Evolutionary conservation across 2,113 vertebrate genomes (phyloP).

Genomic region (Platycercus adscitus): DNA sequence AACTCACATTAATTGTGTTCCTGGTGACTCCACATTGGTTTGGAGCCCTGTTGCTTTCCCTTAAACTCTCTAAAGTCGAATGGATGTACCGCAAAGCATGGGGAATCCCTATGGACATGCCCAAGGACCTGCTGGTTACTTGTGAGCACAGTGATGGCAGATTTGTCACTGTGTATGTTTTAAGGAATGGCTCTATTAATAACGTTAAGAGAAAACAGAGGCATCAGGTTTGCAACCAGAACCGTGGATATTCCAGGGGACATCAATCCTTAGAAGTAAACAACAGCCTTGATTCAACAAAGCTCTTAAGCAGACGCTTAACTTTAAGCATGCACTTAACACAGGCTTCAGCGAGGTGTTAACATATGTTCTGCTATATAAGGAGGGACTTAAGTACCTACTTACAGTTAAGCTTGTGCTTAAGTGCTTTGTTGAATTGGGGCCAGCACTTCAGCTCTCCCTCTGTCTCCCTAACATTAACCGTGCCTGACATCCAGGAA

Average conservation of each 20-base stretch:
- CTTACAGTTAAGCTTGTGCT: constrained; percentile 67
- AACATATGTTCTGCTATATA: constrained; percentile 63
- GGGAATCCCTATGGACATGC: not conserved
- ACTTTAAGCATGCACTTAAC: constrained; percentile 66
- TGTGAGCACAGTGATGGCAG: not conserved
- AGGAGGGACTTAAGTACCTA: constrained; percentile 67
- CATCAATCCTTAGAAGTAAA: constrained; percentile 57
- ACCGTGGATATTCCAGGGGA: constrained; percentile 29
- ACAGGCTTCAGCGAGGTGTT: constrained; percentile 7
- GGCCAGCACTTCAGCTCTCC: constrained; percentile 52
- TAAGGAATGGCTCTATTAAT: not conserved
- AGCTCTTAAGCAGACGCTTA: constrained; percentile 62
- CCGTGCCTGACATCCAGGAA: constrained; percentile 50
- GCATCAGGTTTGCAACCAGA: not conserved
- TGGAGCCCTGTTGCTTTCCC: not conserved
- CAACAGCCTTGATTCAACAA: constrained; percentile 48
- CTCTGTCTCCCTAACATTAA: constrained; percentile 42
- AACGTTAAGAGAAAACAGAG: constrained; percentile 32
- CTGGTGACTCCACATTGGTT: not conserved
- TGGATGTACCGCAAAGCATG: not conserved
- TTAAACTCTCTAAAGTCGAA: not conserved
- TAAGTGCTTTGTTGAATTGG: constrained; percentile 65
- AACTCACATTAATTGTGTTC: not conserved
- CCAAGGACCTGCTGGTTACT: not conserved
- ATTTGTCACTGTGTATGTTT: not conserved